Evolutionary conservation across 2,888 invertebrate genomes (phyloP), one percentile per base, ranked within the genome.

Genomic region (Taphrorychus bicolor): DNA sequence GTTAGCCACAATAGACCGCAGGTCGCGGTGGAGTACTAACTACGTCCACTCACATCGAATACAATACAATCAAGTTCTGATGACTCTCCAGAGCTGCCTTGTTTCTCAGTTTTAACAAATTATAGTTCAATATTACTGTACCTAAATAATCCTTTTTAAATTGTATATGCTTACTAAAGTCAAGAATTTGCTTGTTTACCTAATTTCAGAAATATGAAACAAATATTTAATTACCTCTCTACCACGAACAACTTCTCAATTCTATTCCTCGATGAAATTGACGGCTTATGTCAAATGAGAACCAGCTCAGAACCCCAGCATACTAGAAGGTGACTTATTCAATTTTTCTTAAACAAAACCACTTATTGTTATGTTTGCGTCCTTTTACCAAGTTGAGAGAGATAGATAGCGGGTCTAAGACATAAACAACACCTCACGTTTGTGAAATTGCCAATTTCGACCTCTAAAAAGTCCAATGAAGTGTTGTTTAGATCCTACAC

Each of bases 211-310:
- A 76, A 76, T 56, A 70, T 81, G 5, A 73, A 74, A 67, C 64
- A 59, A 9, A 67, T 81, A 32, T 82, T 82, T 71, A 69, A 76
- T 41, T 71, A 74, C 40, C 76, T 83, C 53, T 75, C 72, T 57
- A 66, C 66, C 7, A 74, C 53, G 24, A 70, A 75, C 3, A 78
- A 81, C 7, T 79, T 80, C 65, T 81, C 83, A 14, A 80, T 87
- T 14, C 79, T 88, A 41, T 87, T 88, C 75, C 84, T 88, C 62
- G 87, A 88, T 77, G 87, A 88, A 79, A 83, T 88, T 42, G 88
- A 88, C 78, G 84, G 86, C 57, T 77, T 88, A 61, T 87, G 86
- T 75, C 79, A 85, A 40, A 82, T 79, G 71, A 78, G 87, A 59
- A 81, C 75, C 42, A 76, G 78, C 3, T 76, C 78, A 3, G 87